Evolutionary conservation across 2,888 invertebrate species (phyloP).

Genomic region (Blastobasis lacticolella): DNA sequence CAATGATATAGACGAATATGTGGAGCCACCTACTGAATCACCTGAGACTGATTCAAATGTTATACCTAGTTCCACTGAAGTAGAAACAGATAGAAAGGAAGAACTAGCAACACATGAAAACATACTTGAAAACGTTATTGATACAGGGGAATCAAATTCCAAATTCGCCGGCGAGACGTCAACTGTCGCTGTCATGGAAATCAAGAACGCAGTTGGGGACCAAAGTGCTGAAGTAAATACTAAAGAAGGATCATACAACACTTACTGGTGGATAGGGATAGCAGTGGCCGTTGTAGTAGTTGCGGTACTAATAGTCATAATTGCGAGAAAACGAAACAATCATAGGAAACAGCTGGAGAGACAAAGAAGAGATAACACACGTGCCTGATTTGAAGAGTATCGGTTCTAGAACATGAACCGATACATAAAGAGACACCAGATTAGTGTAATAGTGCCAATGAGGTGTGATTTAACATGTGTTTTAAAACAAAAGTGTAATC

Average conservation of each 20-base stretch:
- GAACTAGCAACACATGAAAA: conserved; percentile 23
- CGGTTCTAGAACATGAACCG: conserved; percentile 64
- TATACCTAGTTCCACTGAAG: conserved; percentile 26
- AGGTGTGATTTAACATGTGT: conserved; percentile 19
- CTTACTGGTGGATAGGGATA: conserved; percentile 69
- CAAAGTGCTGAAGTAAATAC: conserved; percentile 34
- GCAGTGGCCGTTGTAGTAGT: conserved; percentile 57
- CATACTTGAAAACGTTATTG: conserved; percentile 44
- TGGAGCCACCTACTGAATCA: conserved; percentile 37
- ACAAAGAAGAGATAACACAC: conserved; percentile 57
- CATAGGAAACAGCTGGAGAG: conserved; percentile 65
- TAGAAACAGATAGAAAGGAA: conserved; percentile 19
- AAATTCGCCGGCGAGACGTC: conserved; percentile 53
- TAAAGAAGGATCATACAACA: conserved; percentile 60
- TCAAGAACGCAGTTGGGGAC: conserved; percentile 50
- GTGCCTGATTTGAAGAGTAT: conserved; percentile 70
- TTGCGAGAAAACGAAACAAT: conserved; percentile 64
- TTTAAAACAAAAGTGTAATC: conserved; percentile 14
- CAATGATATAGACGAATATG: conserved; percentile 41
- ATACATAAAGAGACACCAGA: conserved; percentile 31
- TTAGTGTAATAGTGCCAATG: conserved; percentile 55
- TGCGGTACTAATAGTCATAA: conserved; percentile 55
- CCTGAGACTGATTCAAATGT: conserved; percentile 40
- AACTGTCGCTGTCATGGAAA: conserved; percentile 61
- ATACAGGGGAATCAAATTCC: conserved; percentile 38